A percentile compares a stretch with the other conserved stretches of the same genome.
These are phyloP conservation scores for Acrocera orbiculus DNA, from an alignment of 2,888 invertebrate genomes.

Conservation along the genomic window DNA sequence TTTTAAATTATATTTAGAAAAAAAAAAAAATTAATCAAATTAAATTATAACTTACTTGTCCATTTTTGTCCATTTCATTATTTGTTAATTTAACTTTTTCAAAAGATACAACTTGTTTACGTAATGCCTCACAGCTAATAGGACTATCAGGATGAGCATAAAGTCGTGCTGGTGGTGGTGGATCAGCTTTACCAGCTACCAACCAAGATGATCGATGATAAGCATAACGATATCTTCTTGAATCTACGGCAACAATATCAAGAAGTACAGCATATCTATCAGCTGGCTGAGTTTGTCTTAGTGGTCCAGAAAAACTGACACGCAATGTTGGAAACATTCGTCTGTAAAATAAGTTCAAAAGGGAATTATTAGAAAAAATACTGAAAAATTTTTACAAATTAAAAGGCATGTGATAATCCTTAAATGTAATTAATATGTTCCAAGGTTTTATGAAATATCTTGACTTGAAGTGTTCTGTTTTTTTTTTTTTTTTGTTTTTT, in stretches of 20 bases:
- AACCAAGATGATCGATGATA: conserved; percentile 97
- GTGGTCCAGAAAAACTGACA: conserved; percentile 68
- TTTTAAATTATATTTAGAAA: too few species aligned
- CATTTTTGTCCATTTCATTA: conserved; percentile 92
- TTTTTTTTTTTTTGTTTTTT: too few species aligned
- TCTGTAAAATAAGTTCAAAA: conserved; percentile 38
- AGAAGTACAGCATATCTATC: conserved; percentile 82
- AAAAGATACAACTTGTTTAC: conserved; percentile 93
- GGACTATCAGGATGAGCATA: conserved; percentile 96
- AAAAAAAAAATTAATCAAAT: too few species aligned
- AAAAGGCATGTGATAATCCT: too few species aligned
- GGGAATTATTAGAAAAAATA: conserved; percentile 2
- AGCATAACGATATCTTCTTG: conserved; percentile 91
- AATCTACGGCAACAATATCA: conserved; percentile 94
- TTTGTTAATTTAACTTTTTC: conserved; percentile 98
- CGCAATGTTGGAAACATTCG: conserved; percentile 97
- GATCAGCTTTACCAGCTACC: conserved; percentile 96
- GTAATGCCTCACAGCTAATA: conserved; percentile 84
- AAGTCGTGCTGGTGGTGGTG: conserved; percentile 80
- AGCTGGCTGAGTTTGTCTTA: conserved; percentile 46
- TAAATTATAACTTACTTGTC: conserved; percentile 53
- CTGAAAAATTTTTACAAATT: conserved; percentile 1
- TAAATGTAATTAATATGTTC: too few species aligned
- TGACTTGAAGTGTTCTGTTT: too few species aligned
- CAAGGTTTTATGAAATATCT: too few species aligned